Percentiles rank a stretch among this genome's conserved stretches.
These are phyloP conservation scores for Germaria angustata DNA, from an alignment of 2,888 invertebrate genomes.

Conservation along the genomic window DNA sequence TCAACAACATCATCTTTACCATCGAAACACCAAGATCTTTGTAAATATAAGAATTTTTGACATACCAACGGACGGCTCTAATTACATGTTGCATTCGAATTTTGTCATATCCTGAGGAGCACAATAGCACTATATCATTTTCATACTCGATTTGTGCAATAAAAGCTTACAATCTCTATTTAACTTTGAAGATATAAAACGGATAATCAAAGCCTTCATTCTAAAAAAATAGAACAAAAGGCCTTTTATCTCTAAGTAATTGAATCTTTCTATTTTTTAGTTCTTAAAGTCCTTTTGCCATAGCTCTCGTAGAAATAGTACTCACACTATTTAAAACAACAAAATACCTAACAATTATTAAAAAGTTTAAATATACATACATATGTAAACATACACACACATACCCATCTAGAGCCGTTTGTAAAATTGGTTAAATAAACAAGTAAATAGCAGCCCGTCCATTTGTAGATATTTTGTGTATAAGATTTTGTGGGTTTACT, in stretches of 20 bases:
- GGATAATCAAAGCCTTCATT: no score
- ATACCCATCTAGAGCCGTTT: background rate
- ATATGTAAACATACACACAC: background rate
- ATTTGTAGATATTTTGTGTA: background rate
- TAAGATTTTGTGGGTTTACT: background rate
- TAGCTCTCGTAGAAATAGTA: background rate
- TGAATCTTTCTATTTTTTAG: background rate
- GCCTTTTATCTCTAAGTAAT: background rate
- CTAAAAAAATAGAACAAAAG: no score
- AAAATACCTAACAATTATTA: background rate
- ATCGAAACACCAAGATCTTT: no score
- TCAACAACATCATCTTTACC: no score
- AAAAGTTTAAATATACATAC: conserved; percentile 10
- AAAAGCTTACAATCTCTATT: no score
- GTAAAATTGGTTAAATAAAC: conserved; percentile 2
- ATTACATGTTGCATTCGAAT: no score
- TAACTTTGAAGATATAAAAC: no score
- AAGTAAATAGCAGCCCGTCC: conserved; percentile 9
- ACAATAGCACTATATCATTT: no score
- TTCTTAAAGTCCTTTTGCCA: background rate
- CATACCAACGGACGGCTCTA: no score
- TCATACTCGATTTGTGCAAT: no score
- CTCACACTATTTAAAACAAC: background rate
- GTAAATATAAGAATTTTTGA: no score
- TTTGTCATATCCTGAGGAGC: no score